Evolutionary conservation across 2,797 vertebrate species (phyloP), one percentile per base, ranked within the genome.

Genomic region (Furcifer pardalis): DNA sequence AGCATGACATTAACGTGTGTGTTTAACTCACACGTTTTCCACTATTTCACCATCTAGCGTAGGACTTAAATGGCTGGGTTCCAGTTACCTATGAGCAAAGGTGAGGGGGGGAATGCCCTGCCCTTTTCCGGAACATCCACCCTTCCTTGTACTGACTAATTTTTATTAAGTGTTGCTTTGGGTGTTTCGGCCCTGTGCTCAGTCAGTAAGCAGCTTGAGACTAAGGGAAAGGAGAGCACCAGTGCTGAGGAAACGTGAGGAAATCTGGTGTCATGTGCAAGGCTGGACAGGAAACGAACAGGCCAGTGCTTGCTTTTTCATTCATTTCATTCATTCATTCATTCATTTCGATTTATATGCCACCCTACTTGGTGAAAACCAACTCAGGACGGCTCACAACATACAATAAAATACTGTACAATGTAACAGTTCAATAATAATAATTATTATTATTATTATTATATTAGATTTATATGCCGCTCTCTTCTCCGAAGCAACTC

Each of bases 101-200:
- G 37, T 49, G 80, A 85, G 5, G 37, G 25, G 37, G 25, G 73
- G 86, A 0, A 75, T 23, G 4, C 15, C 2, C 25, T 35, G 73
- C 72, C 65, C 40, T 86, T 79, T 30, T 74, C 0, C 0, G 84
- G 44, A 44, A 60, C 8, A 66, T 75, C 30, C 35, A 72, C 40
- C 37, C 25, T 68, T 71, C 35, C 30, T 0, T 4, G 23, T 69
- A 21, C 0, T 0, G 52, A 15, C 27, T 0, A 0, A 4, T 8
- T 68, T 81, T 25, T 56, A 73, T 77, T 56, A 15, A 32, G 77
- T 35, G 49, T 27, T 21, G 2, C 19, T 32, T 52, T 71, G 59
- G 0, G 0, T 81, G 63, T 49, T 60, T 75, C 87, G 10, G 1
- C 52, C 65, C 59, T 0, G 0, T 15, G n/a, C 13, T 85, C 62